Conservation (phyloP, 1,140 invertebrate species). For the Arctopsyche grandis region DNA sequence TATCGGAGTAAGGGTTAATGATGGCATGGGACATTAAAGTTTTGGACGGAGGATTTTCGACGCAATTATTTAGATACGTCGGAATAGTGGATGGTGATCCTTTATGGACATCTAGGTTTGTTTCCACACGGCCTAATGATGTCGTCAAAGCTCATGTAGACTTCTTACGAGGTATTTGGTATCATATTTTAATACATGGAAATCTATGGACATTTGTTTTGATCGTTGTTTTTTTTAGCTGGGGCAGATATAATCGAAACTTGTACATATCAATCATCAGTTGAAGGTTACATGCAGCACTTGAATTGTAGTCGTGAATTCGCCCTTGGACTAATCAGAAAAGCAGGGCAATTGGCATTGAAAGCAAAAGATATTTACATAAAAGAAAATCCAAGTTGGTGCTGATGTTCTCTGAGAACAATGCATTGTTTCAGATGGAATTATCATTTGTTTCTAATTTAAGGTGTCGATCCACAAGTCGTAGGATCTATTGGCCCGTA, state of each 20-base stretch:
- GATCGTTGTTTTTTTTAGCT: constrained; percentile 56
- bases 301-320: constrained; percentile 61
- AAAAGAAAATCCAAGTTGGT: constrained; percentile 43
- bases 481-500: constrained; percentile 76
- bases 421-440: too few species aligned
- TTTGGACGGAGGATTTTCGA: constrained; percentile 65
- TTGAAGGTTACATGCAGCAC: constrained; percentile 67
- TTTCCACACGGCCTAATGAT: constrained; percentile 62
- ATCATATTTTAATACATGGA: not conserved
- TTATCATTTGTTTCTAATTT: too few species aligned
- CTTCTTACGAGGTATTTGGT: constrained; percentile 65
- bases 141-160: constrained; percentile 65
- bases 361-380: constrained; percentile 55
- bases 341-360: constrained; percentile 63
- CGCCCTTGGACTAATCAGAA: constrained; percentile 65
- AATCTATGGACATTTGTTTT: not conserved
- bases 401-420: too few species aligned
- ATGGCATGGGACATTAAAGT: not conserved
- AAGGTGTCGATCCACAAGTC: constrained; percentile 56
- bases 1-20: too few species aligned
- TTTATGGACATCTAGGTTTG: constrained; percentile 67
- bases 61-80: constrained; percentile 59
- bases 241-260: constrained; percentile 72
- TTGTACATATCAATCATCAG: constrained; percentile 72
- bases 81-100: constrained; percentile 58